Evolutionary conservation across 37 sponge, comb jelly and placozoan species (phyloP), one percentile per base, ranked within the genome.

Genomic region (Bolinopsis microptera): DNA sequence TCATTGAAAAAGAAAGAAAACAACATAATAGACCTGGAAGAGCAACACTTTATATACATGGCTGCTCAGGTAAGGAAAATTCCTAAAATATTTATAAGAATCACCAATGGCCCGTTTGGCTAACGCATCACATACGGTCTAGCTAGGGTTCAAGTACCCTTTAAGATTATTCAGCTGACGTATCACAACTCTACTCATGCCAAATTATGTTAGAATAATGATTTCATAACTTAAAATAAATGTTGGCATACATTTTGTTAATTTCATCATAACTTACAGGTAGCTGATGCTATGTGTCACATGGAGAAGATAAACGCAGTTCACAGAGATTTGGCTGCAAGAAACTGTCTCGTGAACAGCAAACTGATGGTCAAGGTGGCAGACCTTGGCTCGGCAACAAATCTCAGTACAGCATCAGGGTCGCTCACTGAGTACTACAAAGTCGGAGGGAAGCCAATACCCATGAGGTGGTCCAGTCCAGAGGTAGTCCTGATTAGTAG

Each of bases 311-410:
- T 35, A 23, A 82, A 35, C 24, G 83, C 83, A 18, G 38, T 82
- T 36, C 83, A 82, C 83, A 33, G 83, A 34, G 83, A 82, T 23
- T 8, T 82, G 13, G 83, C 83, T 35, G 83, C 83, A 24, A 82
- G 83, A 36, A 82, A 82, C 38, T 82, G 83, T 35, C 23, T 82
- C 8, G 83, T 82, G 2, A 82, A 82, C 83, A 82, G 38, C 83
- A 82, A 82, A 35, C 38, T 82, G 23, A 1, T 82, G 2, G 83
- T 82, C 23, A 82, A 82, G 38, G 38, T 82, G 31, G 83, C 83
- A 24, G 83, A 82, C 38, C 83, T 82, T 2, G 83, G 83, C 24
- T 32, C 83, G 38, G 83, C 83, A 2, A 82, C 83, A 35, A 21
- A 31, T 1, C 83, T 82, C 83, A 31, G 38, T 23, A 23, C 83